These are phyloP conservation scores for Ondatra zibethicus DNA, from an alignment of 2,113 vertebrate species.

Conservation along the genomic window DNA sequence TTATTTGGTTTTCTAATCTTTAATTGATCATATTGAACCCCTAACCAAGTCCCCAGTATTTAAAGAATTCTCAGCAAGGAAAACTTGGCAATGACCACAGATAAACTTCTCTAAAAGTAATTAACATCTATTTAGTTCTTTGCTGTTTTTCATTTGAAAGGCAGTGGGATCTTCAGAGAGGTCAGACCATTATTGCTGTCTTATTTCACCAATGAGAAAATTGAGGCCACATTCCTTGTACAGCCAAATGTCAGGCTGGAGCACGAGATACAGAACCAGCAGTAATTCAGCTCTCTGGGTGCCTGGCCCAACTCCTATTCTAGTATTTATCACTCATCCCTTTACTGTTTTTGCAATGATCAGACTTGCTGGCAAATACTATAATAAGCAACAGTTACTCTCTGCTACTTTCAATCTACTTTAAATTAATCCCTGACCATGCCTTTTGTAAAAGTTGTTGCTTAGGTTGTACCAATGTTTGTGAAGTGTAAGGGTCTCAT, in stretches of 20 bases:
- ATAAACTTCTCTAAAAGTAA: conserved; percentile 74
- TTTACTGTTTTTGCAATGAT: conserved; percentile 29
- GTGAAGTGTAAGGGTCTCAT: not conserved
- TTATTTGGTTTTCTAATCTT: conserved; percentile 65
- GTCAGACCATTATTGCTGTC: conserved; percentile 67
- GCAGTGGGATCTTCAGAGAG: conserved; percentile 52
- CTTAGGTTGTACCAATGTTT: not conserved
- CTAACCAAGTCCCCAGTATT: conserved; percentile 24
- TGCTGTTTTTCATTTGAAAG: conserved; percentile 66
- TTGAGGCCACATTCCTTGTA: not conserved
- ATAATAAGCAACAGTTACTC: not conserved
- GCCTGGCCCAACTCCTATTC: not conserved
- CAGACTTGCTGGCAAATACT: not conserved
- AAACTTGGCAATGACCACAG: conserved; percentile 69
- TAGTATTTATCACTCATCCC: conserved; percentile 17
- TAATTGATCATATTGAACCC: conserved; percentile 75
- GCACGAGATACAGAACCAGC: not conserved
- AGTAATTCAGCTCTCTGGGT: conserved; percentile 16
- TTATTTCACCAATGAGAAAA: conserved; percentile 67
- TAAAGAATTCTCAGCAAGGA: conserved; percentile 54
- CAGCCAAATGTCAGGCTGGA: conserved; percentile 20
- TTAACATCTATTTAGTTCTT: conserved; percentile 76
- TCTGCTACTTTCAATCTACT: not conserved
- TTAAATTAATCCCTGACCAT: not conserved
- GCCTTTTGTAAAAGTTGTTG: not conserved